Base-by-base conservation (phyloP, 2,888 invertebrate species). In the Lysandra bellargus region DNA sequence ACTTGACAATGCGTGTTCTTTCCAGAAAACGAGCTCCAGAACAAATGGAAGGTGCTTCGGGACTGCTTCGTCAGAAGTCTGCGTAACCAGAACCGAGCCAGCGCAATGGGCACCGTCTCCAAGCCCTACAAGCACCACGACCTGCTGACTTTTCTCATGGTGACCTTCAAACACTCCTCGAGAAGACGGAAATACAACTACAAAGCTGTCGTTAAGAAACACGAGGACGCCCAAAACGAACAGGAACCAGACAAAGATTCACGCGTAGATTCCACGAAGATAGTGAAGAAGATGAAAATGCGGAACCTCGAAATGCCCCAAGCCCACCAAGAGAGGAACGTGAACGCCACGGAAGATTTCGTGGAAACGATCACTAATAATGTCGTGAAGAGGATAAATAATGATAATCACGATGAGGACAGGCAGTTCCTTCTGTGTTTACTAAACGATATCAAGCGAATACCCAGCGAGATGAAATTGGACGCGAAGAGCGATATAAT, bases 401-500 rank as follows among this genome's bases (percentile, higher is more conserved):
- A 12, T 44, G 75, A 75, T 75, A 23, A 44, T 4, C n/a, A 23
- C n/a, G 75, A 75, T 12, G 75, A 75, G 37, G 75, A 75, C 12
- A 44, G 49, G 1, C 75, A 75, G 75, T 75, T 75, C 30, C 75
- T 75, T 2, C 75, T 75, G 49, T 75, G 75, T 75, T 30, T 75
- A 7, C 44, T 75, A 7, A 30, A 30, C 1, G 75, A 75, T 30
- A 12, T 75, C 4, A 75, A 75, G 30, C n/a, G 75, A 5, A 75
- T 75, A 44, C 75, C 75, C 7, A 30, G 9, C 1, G 75, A 75
- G 9, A 49, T 49, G 44, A 75, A 75, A 5, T 30, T 75, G 30
- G 75, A 75, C 2, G 75, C 75, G 12, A 75, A 75, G 30, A 75
- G 75, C n/a, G 75, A 75, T 30, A 75, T 75, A n/a, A 75, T 75